These are phyloP conservation scores for Cheilosia scutellata DNA, from an alignment of 2,888 invertebrate species.

Conservation along the genomic window DNA sequence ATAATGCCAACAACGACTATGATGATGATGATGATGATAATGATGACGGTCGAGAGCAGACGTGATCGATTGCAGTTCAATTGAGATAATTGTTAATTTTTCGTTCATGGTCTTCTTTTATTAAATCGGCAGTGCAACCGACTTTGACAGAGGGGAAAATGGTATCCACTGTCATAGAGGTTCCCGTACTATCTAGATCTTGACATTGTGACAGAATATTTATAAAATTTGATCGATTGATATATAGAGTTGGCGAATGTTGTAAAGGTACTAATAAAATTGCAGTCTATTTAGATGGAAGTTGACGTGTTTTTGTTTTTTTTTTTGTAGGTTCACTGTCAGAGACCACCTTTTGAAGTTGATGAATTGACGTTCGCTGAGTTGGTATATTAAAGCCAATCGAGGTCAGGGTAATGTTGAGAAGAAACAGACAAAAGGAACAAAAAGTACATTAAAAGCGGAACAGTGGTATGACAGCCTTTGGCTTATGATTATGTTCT, in stretches of 20 bases:
- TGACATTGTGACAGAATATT: conserved; percentile 67
- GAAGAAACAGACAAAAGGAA: conserved; percentile 17
- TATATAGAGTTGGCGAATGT: conserved; percentile 36
- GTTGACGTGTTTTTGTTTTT: neutral
- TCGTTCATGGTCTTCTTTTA: conserved; percentile 72
- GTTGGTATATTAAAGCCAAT: conserved; percentile 24
- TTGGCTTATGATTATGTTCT: conserved; percentile 53
- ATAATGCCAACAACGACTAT: neutral
- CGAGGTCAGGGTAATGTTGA: conserved; percentile 61
- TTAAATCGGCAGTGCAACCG: conserved; percentile 44
- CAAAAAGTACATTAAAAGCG: conserved; percentile 31
- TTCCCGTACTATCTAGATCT: conserved; percentile 35
- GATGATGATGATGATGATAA: conserved; percentile 48
- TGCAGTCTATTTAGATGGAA: conserved; percentile 54
- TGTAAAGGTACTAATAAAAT: conserved; percentile 44
- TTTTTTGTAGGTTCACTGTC: conserved; percentile 55
- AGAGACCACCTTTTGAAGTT: conserved; percentile 51
- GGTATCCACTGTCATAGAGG: conserved; percentile 8
- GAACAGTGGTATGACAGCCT: conserved; percentile 43
- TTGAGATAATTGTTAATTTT: conserved; percentile 72
- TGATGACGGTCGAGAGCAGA: conserved; percentile 51
- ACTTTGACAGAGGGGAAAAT: conserved; percentile 47
- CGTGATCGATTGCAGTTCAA: conserved; percentile 76
- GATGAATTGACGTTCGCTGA: conserved; percentile 48
- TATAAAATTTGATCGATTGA: conserved; percentile 67